Conservation (phyloP, 2,113 vertebrate species). For the Cebidichthys violaceus region DNA sequence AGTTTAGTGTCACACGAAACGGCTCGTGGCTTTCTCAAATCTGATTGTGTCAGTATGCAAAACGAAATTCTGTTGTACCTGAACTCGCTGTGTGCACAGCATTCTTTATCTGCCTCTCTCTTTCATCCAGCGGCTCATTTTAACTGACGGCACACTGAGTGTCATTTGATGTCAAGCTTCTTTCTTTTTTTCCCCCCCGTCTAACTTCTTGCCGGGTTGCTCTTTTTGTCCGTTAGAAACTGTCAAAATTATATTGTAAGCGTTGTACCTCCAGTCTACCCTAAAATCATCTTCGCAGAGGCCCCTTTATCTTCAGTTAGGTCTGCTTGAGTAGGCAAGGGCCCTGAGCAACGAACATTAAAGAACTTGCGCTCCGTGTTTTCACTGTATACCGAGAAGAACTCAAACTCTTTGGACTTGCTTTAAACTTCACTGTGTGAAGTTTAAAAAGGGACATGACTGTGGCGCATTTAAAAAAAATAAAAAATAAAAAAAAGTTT, state of each 20-base stretch:
- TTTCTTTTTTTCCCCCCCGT: no score
- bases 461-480: not conserved
- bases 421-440: slow-evolving; percentile 44
- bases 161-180: slow-evolving; percentile 65
- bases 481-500: no score
- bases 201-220: slow-evolving; percentile 47
- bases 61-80: slow-evolving; percentile 51
- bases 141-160: slow-evolving; percentile 65
- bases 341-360: slow-evolving; percentile 63
- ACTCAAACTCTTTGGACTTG: slow-evolving; percentile 48
- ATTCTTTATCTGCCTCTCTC: slow-evolving; percentile 47
- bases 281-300: slow-evolving; percentile 60
- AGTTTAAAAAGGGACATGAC: slow-evolving; percentile 42
- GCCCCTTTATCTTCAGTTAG: slow-evolving; percentile 63
- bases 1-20: not conserved
- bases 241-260: slow-evolving; percentile 66
- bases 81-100: slow-evolving; percentile 33
- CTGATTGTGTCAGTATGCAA: slow-evolving; percentile 46
- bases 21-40: slow-evolving; percentile 32
- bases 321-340: slow-evolving; percentile 55
- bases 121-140: slow-evolving; percentile 64
- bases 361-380: slow-evolving; percentile 34
- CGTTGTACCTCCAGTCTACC: slow-evolving; percentile 60
- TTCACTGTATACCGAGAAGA: slow-evolving; percentile 27
- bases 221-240: slow-evolving; percentile 64